Base-by-base conservation (phyloP, 2,113 vertebrate genomes). In the Dunckerocampus dactyliophorus region DNA sequence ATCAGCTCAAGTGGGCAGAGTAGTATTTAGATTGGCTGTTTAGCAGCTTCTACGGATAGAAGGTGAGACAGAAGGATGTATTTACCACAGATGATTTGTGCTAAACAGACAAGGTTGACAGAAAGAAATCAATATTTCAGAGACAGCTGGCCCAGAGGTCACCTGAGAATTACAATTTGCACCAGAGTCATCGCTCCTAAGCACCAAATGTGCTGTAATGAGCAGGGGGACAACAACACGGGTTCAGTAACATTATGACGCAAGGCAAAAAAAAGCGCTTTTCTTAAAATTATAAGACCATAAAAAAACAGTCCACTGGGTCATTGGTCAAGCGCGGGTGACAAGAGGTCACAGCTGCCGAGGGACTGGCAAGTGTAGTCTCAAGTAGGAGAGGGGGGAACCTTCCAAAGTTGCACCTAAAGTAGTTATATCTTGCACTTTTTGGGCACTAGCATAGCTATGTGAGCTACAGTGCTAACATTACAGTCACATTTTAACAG, bases 101-200 rank as follows among this genome's bases (percentile, higher is more conserved):
- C 11, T 49, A 49, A 49, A 49, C 17, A 49, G 47, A 49, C 47
- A 49, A 49, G 16, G 13, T 43, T 43, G 19, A 10, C 16, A 49
- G 11, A 48, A 20, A 20, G 49, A 62, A 78, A 84, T 79, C 68
- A 77, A 86, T 83, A 85, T 78, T 80, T 78, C 52, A 78, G 67
- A 45, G 62, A 80, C 39, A 77, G 59, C 51, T 76, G 71, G 81
- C 69, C 75, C 70, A 59, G 64, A 81, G 64, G 64, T 62, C 37
- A 57, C 57, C 10, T 28, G 46, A 69, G 57, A 60, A 77, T 79
- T 62, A 45, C 62, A 70, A 65, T 57, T 72, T 67, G 53, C 51
- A 47, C 69, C 76, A 71, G 75, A 69, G 71, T 55, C 60, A 28
- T 63, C 52, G 61, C 65, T 62, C 24, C 62, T 58, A 21, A 22